Evolutionary conservation across 2,797 vertebrate species (phyloP), one percentile per base, ranked within the genome.

Genomic region (Nasua narica): DNA sequence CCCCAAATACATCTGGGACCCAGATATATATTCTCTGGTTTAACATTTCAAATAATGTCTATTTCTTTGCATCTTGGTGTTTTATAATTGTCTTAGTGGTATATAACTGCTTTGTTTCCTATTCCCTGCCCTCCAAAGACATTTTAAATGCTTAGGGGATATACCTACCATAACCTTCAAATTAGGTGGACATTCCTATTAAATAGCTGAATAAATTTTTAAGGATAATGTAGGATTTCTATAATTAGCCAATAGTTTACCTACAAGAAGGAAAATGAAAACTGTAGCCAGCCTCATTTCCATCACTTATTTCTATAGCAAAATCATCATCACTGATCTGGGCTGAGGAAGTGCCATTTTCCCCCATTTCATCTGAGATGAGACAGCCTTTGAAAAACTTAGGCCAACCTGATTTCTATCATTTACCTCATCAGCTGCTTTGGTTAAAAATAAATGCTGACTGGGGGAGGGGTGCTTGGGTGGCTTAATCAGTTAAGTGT

Each of bases 1-100:
- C 96, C 52, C 52, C n/a, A 95, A 43, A 12, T 90, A 93, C 92
- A 37, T 65, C 48, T 91, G 79, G 77, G 83, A 89, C 40, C 87
- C 52, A 27, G 4, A 72, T 3, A 76, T 97, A 25, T 48, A n/a
- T 0, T n/a, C 76, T 96, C 15, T 67, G 29, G 8, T 40, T 89
- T 96, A 89, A 40, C 11, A 21, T 90, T 94, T 94, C 35, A 72
- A 74, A n/a, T 10, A 48, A 40, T 77, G 32, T 90, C 48, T 88
- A 4, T 90, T 90, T 90, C 37, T 83, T 91, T 83, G 0, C 3
- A 7, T 83, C 15, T 92, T 94, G 4, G n/a, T 76, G n/a, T 19
- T 92, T 83, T 72, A 15, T 81, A 52, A 21, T 32, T 50, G 46
- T 35, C 19, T 50, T 27, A 72, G 23, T 43, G 37, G 25, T 72